phyloP scores from a whole-genome alignment of 2,113 vertebrate species.

The Apteryx mantelli region DNA sequence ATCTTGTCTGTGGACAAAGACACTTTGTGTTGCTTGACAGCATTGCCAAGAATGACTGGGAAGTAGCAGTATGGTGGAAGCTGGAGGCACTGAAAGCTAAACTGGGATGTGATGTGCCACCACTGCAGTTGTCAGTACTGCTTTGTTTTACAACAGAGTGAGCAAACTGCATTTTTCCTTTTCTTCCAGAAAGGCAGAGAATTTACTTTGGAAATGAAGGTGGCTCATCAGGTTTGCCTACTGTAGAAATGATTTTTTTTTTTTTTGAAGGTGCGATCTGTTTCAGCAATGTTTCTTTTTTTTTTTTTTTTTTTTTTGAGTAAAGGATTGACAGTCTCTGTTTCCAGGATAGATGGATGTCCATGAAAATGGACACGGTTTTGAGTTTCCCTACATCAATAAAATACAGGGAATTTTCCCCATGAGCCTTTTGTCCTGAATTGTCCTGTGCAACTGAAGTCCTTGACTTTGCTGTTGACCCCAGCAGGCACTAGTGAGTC shows the following conservation, averaged over 20 bases:
- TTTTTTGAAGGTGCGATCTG: neutral
- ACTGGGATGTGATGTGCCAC: neutral
- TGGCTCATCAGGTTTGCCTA: neutral
- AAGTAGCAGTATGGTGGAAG: neutral
- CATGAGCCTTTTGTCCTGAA: neutral
- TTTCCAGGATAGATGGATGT: neutral
- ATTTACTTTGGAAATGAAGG: neutral
- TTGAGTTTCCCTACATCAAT: neutral
- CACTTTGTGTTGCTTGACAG: neutral
- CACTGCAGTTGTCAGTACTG: neutral
- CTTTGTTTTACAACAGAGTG: neutral
- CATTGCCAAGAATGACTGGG: neutral
- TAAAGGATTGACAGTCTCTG: neutral
- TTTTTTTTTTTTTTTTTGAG: neutral
- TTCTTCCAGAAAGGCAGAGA: neutral
- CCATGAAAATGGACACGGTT: neutral
- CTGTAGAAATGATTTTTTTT: fast-evolving
- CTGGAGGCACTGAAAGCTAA: neutral
- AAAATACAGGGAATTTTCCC: neutral
- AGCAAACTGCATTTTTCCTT: neutral
- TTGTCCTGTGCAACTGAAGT: neutral
- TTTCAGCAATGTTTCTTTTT: neutral
- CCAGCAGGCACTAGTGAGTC: neutral
- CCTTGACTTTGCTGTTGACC: neutral
- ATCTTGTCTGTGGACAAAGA: neutral